Conservation (phyloP, 2,888 invertebrate species). For the Congeria kusceri region DNA sequence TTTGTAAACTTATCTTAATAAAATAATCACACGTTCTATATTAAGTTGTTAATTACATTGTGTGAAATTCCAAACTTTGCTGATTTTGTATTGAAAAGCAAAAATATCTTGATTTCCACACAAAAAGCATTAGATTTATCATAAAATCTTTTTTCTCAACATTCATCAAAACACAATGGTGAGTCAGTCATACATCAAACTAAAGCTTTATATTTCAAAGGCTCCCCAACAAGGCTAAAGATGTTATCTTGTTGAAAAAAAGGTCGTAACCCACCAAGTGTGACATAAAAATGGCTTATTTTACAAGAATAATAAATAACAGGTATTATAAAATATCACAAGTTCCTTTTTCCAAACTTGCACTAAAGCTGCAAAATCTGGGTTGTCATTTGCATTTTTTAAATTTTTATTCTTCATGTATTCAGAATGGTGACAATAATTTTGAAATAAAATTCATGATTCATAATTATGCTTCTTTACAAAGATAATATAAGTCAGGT, state of each 20-base stretch:
- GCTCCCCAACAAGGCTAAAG: conserved; percentile 7
- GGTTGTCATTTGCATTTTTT: no score
- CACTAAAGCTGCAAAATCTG: no score
- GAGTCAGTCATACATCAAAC: conserved; percentile 30
- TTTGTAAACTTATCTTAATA: neutral
- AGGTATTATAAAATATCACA: no score
- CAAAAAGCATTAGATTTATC: conserved; percentile 31
- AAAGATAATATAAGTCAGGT: no score
- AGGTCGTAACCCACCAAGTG: conserved; percentile 32
- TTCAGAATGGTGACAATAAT: no score
- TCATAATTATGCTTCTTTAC: no score
- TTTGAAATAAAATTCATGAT: no score
- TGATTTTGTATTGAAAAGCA: conserved; percentile 8
- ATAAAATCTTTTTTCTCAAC: conserved; percentile 33
- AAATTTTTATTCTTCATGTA: no score
- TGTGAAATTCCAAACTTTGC: conserved; percentile 19
- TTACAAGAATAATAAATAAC: neutral
- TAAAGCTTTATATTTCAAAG: conserved; percentile 44
- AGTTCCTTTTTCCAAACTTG: no score
- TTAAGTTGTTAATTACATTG: conserved; percentile 15
- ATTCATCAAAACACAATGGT: conserved; percentile 42
- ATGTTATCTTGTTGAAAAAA: conserved; percentile 38
- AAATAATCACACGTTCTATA: conserved; percentile 13
- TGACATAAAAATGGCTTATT: conserved; percentile 27
- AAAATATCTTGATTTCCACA: conserved; percentile 14